phyloP scores from a whole-genome alignment of 2,888 invertebrate genomes.

The Melanargia galathea region DNA sequence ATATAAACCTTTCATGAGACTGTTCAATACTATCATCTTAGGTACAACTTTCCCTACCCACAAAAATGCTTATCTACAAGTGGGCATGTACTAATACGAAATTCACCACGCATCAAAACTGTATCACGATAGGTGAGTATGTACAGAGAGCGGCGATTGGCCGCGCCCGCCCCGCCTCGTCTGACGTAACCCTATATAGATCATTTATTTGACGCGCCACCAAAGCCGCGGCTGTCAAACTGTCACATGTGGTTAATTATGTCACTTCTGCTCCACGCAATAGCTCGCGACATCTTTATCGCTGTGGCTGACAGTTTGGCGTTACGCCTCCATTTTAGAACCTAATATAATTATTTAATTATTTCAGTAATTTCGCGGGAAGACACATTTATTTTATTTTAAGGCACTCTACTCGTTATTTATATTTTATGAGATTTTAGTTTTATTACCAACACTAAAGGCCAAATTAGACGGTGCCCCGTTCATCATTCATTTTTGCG shows the following conservation, averaged over 20 bases:
- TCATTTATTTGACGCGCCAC: slow-evolving; percentile 35
- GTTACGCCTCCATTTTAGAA: too few relatives aligned
- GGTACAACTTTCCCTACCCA: too few relatives aligned
- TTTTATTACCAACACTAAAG: too few relatives aligned
- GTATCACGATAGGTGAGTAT: slow-evolving; percentile 41
- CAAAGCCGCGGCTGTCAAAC: background rate
- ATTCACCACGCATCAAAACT: slow-evolving; percentile 33
- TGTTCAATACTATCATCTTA: too few relatives aligned
- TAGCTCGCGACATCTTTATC: background rate
- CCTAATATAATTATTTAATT: too few relatives aligned
- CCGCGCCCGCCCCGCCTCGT: slow-evolving; percentile 66
- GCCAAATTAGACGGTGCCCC: too few relatives aligned
- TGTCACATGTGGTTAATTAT: slow-evolving; percentile 17
- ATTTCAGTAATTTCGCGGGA: too few relatives aligned
- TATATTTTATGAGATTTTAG: too few relatives aligned
- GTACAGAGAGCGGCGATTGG: slow-evolving; percentile 69
- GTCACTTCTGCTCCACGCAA: slow-evolving; percentile 4
- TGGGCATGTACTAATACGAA: slow-evolving; percentile 4
- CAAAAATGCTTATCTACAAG: background rate
- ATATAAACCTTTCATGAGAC: too few relatives aligned
- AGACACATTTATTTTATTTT: too few relatives aligned
- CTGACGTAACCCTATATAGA: slow-evolving; percentile 51
- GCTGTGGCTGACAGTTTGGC: background rate
- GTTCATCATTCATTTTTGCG: too few relatives aligned
- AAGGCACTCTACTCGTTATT: too few relatives aligned